Percentiles rank a stretch among this genome's conserved stretches.
Conservation (phyloP, 2,797 vertebrate genomes). For the Gambusia yucatana region DNA sequence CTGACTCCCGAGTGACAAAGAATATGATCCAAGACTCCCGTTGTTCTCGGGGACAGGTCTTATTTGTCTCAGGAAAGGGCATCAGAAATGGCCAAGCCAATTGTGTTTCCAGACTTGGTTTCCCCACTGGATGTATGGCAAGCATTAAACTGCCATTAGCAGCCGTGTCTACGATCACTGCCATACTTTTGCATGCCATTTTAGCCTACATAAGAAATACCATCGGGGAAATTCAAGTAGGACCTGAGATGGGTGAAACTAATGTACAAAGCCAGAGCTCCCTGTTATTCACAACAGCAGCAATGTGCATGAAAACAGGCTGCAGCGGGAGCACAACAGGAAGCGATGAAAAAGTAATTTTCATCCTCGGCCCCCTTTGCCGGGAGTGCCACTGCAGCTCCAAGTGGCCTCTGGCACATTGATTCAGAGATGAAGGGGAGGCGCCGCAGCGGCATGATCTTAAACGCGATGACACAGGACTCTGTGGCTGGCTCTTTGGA, state of each 20-base stretch:
- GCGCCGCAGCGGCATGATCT: conserved; percentile 72
- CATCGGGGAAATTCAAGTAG: conserved; percentile 23
- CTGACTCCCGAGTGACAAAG: conserved; percentile 44
- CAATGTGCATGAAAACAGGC: conserved; percentile 41
- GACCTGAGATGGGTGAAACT: conserved; percentile 24
- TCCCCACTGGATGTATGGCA: conserved; percentile 57
- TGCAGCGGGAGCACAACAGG: conserved; percentile 42
- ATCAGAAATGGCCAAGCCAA: conserved; percentile 47
- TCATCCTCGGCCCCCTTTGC: conserved; percentile 43
- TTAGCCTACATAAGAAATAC: neutral
- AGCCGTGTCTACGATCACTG: neutral
- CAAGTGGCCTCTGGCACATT: conserved; percentile 69
- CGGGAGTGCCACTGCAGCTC: conserved; percentile 45
- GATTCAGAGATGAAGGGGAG: conserved; percentile 77
- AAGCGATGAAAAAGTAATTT: conserved; percentile 72
- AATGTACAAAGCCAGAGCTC: conserved; percentile 32
- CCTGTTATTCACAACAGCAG: conserved; percentile 34
- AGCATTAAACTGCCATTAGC: conserved; percentile 57
- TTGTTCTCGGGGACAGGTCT: conserved; percentile 63
- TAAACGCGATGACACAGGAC: conserved; percentile 82
- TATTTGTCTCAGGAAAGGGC: conserved; percentile 76
- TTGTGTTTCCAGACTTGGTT: conserved; percentile 64
- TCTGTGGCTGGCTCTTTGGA: conserved; percentile 78
- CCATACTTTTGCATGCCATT: neutral
- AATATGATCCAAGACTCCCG: conserved; percentile 64